Evolutionary conservation across 1,140 invertebrate genomes (phyloP).

Genomic region (Temnothorax longispinosus): DNA sequence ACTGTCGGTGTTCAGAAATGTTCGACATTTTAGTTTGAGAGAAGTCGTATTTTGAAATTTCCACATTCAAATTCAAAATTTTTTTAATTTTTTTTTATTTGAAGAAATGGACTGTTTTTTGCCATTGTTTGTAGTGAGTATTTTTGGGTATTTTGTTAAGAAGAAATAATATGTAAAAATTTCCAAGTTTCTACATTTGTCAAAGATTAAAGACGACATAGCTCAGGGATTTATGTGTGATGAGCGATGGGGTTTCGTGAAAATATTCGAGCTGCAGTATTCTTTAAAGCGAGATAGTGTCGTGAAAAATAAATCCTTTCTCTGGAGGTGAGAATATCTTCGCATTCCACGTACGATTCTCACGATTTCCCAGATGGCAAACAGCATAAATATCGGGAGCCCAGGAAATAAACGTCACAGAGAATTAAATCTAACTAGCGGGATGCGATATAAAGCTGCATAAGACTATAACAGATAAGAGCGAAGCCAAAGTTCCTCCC

Average conservation of each 20-base stretch:
- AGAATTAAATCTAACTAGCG: conserved; percentile 16
- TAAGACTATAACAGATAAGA: background rate
- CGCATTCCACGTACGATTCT: background rate
- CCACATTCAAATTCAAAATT: no score
- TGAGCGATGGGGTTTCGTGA: background rate
- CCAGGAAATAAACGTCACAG: conserved; percentile 16
- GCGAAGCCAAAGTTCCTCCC: background rate
- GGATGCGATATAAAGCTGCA: background rate
- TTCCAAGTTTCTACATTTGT: background rate
- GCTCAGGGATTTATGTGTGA: conserved; percentile 36
- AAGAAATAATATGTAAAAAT: background rate
- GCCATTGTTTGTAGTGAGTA: background rate
- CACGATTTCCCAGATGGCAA: conserved; percentile 29
- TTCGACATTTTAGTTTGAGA: background rate
- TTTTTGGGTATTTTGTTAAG: background rate
- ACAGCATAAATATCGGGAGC: background rate
- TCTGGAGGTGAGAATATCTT: background rate
- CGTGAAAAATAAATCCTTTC: background rate
- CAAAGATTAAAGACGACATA: background rate
- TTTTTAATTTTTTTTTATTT: background rate
- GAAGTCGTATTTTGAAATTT: background rate
- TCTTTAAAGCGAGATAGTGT: background rate
- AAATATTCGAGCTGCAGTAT: background rate
- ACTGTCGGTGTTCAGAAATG: background rate
- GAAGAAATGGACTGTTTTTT: background rate